Percentiles rank a stretch among this genome's conserved stretches.
phyloP scores from a whole-genome alignment of 2,113 vertebrate genomes.

The Serinus canaria region DNA sequence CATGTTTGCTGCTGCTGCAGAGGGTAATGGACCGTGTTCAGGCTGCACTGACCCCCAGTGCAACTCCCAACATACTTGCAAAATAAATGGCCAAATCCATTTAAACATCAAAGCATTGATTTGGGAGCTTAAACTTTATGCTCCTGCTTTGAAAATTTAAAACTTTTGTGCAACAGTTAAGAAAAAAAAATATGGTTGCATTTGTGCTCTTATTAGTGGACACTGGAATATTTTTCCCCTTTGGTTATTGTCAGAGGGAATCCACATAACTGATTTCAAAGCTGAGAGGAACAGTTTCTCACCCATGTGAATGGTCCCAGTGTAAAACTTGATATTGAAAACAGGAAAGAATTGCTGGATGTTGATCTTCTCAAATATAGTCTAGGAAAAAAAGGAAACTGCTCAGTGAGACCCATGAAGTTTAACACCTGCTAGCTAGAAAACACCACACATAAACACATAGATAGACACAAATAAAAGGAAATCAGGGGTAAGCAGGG shows the following conservation, averaged over 20 bases:
- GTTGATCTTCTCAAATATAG: not conserved
- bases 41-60: not conserved
- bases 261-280: not conserved
- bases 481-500: not conserved
- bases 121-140: not conserved
- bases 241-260: not conserved
- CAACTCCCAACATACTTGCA: not conserved
- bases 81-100: not conserved
- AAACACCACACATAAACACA: not conserved
- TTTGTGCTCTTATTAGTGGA: not conserved
- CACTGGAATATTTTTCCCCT: not conserved
- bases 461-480: not conserved
- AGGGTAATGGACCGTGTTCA: not conserved
- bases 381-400: not conserved
- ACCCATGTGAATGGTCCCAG: not conserved
- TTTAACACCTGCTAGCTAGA: not conserved
- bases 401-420: not conserved
- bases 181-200: not conserved
- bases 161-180: not conserved
- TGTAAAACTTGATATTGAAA: not conserved
- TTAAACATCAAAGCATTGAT: slow-evolving; percentile 3
- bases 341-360: not conserved
- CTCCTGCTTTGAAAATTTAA: not conserved
- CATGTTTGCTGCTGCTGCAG: slow-evolving; percentile 31
- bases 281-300: not conserved